A percentile compares a stretch with the other conserved stretches of the same genome.
Evolutionary conservation across 2,888 invertebrate species (phyloP).

Genomic region (Leucozona laternaria): DNA sequence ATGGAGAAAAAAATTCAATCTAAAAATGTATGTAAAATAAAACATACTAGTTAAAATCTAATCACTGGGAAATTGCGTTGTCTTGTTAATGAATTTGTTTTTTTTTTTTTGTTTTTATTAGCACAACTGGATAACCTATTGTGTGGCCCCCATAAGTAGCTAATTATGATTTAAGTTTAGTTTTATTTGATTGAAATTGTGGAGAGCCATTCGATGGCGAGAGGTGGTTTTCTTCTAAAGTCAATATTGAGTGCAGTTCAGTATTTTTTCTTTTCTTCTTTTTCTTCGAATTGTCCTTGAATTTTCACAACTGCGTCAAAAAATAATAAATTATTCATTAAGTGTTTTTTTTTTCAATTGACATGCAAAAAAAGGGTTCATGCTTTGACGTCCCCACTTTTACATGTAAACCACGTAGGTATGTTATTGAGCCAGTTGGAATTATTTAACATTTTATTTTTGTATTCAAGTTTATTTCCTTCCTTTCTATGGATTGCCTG

Average conservation of each 20-base stretch:
- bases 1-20: constrained; percentile 41
- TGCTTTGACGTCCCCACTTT: neutral
- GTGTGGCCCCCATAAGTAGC: neutral
- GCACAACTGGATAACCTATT: neutral
- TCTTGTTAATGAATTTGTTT: constrained; percentile 31
- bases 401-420: constrained; percentile 16
- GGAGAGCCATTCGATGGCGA: neutral
- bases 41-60: constrained; percentile 4
- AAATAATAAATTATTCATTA: constrained; percentile 24
- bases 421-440: constrained; percentile 6
- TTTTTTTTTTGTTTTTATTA: neutral
- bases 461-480: neutral
- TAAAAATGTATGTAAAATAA: constrained; percentile 30
- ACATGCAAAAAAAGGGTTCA: constrained; percentile 11
- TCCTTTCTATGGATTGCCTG: constrained; percentile 24
- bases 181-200: neutral
- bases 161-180: neutral
- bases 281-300: constrained; percentile 47
- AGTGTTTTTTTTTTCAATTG: neutral
- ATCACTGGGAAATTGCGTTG: neutral
- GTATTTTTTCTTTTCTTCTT: constrained; percentile 7
- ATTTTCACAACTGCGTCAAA: constrained; percentile 34
- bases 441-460: neutral
- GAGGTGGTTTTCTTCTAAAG: neutral
- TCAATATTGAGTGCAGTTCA: constrained; percentile 47